Evolutionary conservation across 1,140 invertebrate genomes (phyloP), one percentile per base, ranked within the genome.

Genomic region (Dendrolimus punctatus): DNA sequence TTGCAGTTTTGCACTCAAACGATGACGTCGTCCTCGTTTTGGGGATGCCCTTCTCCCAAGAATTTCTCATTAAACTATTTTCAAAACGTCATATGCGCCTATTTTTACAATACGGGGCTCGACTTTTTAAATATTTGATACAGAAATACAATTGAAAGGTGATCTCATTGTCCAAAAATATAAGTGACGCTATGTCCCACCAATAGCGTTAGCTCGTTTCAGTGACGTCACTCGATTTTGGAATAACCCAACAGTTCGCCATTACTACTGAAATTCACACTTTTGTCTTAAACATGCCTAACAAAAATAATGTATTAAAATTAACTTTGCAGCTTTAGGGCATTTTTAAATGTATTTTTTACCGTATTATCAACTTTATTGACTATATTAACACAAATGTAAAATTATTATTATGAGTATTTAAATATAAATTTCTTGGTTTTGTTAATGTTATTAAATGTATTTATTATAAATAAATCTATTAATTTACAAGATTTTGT

Each of bases 1-100:
- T 53, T 59, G 74, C 67, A 63, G 76, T 62, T 72, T 76, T 71
- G 64, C 56, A 62, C 58, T 58, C 58, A 54, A 55, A 36, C 60
- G 68, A 62, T 81, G 78, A 85, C 81, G 80, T 85, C 62, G 66
- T 66, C 66, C 53, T 73, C 73, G 60, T 72, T 80, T 83, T 77
- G 81, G 81, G 81, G 80, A 83, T 83, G 80, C 80, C 81, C 80
- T 81, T 81, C 75, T 83, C 72, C 68, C 67, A 60, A 79, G 75
- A 76, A 79, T 74, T 80, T 76, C 64, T 67, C 47, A 67, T 45
- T 41, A 37, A 49, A 51, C 55, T 23, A 23, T 47, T 53, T 59
- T 55, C 55, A 54, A 80, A 85, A 78, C 59, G 75, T 61, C 76
- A 9, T 81, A 85, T 79, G 58, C 62, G 75, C 79, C 81, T 49